phyloP scores from a whole-genome alignment of 2,888 invertebrate genomes.

The Philhelius pedissequus region DNA sequence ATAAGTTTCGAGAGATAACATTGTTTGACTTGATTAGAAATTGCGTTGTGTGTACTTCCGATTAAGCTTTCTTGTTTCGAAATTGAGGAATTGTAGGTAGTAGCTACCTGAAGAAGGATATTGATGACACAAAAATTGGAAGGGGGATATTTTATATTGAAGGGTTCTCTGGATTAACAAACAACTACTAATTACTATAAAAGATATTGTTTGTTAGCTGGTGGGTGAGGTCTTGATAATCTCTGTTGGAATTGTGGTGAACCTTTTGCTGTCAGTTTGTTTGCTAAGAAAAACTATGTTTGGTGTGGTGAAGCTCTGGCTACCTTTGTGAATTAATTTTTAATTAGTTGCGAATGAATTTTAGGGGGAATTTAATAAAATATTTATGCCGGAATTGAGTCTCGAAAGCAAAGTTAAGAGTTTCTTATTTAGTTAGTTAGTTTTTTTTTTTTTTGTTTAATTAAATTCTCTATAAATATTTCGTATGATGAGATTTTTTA shows the following conservation, averaged over 20 bases:
- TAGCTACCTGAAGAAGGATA: background rate
- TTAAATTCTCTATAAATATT: too few species aligned
- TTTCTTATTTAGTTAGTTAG: too few species aligned
- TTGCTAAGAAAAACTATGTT: background rate
- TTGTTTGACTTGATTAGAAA: slow-evolving; percentile 3
- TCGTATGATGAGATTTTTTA: background rate
- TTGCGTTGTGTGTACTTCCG: slow-evolving; percentile 6
- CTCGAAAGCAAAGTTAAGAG: background rate
- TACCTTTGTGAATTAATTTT: background rate
- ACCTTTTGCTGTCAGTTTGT: background rate
- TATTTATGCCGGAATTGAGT: background rate
- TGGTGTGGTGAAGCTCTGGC: background rate
- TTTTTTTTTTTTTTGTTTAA: too few species aligned
- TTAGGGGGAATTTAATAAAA: background rate
- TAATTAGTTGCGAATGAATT: background rate
- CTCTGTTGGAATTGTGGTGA: background rate
- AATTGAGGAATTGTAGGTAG: background rate
- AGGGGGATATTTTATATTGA: background rate
- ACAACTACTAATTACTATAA: background rate
- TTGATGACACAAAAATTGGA: background rate
- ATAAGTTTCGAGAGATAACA: slow-evolving; percentile 16
- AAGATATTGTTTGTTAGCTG: background rate
- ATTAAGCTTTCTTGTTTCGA: background rate
- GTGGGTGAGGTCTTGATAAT: background rate
- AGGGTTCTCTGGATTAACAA: background rate